These are phyloP conservation scores for Andrena flavipes DNA, from an alignment of 2,888 invertebrate genomes.

Conservation along the genomic window DNA sequence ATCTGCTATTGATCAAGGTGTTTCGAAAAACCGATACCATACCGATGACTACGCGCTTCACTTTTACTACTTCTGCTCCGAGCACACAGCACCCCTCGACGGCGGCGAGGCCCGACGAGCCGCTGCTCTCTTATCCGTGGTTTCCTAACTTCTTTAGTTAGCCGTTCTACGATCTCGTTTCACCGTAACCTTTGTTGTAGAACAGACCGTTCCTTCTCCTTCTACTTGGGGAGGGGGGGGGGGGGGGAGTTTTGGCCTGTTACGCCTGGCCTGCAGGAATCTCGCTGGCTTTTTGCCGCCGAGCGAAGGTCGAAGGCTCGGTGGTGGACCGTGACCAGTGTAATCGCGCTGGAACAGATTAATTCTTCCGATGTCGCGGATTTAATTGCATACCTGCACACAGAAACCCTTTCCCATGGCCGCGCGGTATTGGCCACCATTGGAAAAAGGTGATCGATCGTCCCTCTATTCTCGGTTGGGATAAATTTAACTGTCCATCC, in stretches of 20 bases:
- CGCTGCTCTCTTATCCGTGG: slow-evolving; percentile 22
- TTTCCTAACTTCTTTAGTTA: slow-evolving; percentile 23
- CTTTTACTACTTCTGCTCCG: slow-evolving; percentile 47
- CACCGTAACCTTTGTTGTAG: too few species aligned
- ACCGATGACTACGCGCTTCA: slow-evolving; percentile 71
- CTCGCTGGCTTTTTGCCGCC: not conserved
- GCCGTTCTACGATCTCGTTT: not conserved
- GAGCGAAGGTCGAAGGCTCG: not conserved
- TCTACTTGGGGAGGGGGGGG: too few species aligned
- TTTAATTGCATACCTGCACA: slow-evolving; percentile 67
- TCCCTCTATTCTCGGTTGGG: slow-evolving; percentile 66
- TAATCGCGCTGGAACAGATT: slow-evolving; percentile 57
- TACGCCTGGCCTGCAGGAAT: not conserved
- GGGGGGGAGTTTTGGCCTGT: not conserved
- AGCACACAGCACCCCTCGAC: not conserved
- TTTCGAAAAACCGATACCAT: slow-evolving; percentile 76
- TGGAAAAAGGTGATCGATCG: slow-evolving; percentile 69
- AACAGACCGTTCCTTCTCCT: not conserved
- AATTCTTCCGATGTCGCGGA: slow-evolving; percentile 61
- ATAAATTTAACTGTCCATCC: slow-evolving; percentile 76
- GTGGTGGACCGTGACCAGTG: not conserved
- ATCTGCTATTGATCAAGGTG: slow-evolving; percentile 83
- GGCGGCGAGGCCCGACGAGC: not conserved
- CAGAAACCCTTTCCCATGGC: slow-evolving; percentile 34
- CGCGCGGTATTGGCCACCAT: slow-evolving; percentile 61